Evolutionary conservation across 2,888 invertebrate genomes (phyloP).

Genomic region (Lasioglossum malachurum): DNA sequence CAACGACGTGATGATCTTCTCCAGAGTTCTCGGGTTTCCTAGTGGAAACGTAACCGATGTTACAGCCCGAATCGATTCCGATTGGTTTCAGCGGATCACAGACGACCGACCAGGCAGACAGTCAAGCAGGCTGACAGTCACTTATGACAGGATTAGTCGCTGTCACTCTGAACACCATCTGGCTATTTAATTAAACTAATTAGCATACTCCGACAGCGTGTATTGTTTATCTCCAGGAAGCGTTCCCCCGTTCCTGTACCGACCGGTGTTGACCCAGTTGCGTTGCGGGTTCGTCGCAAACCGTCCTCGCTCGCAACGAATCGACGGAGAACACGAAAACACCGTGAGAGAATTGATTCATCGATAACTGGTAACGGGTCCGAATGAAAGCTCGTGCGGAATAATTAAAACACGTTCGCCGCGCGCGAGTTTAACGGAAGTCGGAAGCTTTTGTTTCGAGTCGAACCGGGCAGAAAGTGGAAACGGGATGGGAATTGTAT

Average conservation of each 20-base stretch:
- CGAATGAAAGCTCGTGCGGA: constrained; percentile 2
- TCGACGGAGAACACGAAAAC: constrained; percentile 21
- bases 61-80: constrained; percentile 53
- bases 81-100: constrained; percentile 40
- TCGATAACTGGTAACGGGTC: constrained; percentile 31
- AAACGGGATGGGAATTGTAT: background rate
- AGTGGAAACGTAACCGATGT: constrained; percentile 9
- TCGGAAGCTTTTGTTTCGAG: constrained; percentile 42
- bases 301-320: background rate
- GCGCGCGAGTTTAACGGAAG: constrained; percentile 16
- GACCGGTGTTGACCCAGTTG: constrained; percentile 3
- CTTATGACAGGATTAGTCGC: constrained; percentile 10
- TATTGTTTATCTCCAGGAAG: constrained; percentile 7
- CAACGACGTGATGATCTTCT: background rate
- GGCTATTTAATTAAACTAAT: constrained; percentile 18
- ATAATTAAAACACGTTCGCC: constrained; percentile 39
- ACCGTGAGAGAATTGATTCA: constrained; percentile 32
- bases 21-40: background rate
- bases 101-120: background rate
- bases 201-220: constrained; percentile 4
- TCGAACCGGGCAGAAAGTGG: constrained; percentile 13
- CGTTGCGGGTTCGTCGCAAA: background rate
- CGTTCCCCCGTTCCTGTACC: background rate
- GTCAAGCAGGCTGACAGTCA: background rate
- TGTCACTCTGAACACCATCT: background rate